Percentiles rank a stretch among this genome's conserved stretches.
phyloP scores from a whole-genome alignment of 2,888 invertebrate genomes.

The Mycalesis mineus region DNA sequence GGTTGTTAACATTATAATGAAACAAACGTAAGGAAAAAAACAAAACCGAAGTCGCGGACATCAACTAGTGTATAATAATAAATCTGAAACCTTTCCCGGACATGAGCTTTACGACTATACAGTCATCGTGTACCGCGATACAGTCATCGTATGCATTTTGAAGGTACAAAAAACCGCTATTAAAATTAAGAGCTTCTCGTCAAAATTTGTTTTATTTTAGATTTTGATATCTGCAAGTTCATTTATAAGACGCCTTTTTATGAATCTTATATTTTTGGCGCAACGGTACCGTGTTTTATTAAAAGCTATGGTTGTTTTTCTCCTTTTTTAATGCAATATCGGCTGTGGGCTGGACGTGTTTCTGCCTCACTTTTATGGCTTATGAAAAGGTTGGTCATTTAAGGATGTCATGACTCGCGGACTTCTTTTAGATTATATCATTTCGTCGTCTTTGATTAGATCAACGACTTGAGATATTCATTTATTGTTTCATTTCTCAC shows the following conservation, averaged over 20 bases:
- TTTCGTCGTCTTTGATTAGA: background rate
- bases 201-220: slow-evolving; percentile 24
- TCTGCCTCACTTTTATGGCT: background rate
- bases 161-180: slow-evolving; percentile 25
- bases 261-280: slow-evolving; percentile 15
- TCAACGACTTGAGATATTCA: background rate
- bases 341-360: background rate
- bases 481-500: no score
- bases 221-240: slow-evolving; percentile 25
- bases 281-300: slow-evolving; percentile 15
- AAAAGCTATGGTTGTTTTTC: background rate
- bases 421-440: background rate
- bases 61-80: slow-evolving; percentile 6
- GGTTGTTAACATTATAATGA: no score
- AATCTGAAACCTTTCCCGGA: slow-evolving; percentile 30
- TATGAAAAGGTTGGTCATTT: background rate
- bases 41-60: background rate
- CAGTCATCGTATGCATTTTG: slow-evolving; percentile 23
- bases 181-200: slow-evolving; percentile 27
- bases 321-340: background rate
- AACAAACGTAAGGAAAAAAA: no score
- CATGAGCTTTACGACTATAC: slow-evolving; percentile 29
- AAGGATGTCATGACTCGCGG: background rate
- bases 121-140: slow-evolving; percentile 24
- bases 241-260: slow-evolving; percentile 29